Conservation (phyloP, 2,113 vertebrate species). For the Capricornis sumatraensis region DNA sequence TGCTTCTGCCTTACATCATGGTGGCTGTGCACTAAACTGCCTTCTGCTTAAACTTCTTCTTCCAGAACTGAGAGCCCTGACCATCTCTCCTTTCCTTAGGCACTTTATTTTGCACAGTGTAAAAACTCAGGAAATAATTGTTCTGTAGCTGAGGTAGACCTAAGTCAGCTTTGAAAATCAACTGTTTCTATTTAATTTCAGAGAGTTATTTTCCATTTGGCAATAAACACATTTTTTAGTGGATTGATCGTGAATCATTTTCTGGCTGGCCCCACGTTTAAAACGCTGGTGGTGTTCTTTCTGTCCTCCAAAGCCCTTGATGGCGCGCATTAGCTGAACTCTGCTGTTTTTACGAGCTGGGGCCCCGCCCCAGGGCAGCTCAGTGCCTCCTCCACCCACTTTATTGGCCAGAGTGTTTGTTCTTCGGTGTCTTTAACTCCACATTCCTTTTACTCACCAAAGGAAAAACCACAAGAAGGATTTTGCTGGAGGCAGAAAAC, state of each 20-base stretch:
- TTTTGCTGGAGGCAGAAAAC: neutral
- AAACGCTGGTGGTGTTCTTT: neutral
- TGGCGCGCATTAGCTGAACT: accelerated
- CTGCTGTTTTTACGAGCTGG: neutral
- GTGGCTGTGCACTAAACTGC: neutral
- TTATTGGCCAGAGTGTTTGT: neutral
- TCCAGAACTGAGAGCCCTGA: neutral
- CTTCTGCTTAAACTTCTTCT: neutral
- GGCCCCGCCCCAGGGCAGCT: neutral
- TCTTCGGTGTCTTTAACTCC: neutral
- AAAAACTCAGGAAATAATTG: neutral
- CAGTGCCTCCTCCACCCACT: neutral
- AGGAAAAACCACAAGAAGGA: neutral
- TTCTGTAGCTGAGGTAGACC: neutral
- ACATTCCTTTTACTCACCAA: conserved; percentile 32
- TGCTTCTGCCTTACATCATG: neutral
- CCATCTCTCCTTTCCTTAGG: neutral
- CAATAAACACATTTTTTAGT: neutral
- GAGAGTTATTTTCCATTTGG: neutral
- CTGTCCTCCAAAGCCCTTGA: neutral
- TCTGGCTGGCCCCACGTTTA: neutral
- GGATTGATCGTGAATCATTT: neutral
- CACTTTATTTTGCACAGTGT: neutral
- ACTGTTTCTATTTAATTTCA: neutral
- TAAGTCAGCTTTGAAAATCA: neutral